A percentile compares a stretch with the other conserved stretches of the same genome.
Conservation (phyloP, 2,888 invertebrate genomes). For the Ormia ochracea region DNA sequence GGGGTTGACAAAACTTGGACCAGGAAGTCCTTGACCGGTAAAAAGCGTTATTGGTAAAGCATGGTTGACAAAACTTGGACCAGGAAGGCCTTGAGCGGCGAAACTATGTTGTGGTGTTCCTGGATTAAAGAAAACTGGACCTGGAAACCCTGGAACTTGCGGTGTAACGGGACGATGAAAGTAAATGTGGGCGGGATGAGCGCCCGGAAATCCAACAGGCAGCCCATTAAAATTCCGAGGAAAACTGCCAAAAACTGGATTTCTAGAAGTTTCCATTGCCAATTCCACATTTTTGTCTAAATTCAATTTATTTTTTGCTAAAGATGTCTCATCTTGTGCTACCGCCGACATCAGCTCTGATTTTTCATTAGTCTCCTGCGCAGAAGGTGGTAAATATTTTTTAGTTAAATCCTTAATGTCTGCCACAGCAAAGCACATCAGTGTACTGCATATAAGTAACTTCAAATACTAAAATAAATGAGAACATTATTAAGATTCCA, state of each 20-base stretch:
- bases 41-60: neutral
- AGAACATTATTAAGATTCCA: neutral
- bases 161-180: too few relatives aligned
- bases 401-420: constrained; percentile 73
- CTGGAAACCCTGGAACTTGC: too few relatives aligned
- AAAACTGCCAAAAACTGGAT: constrained; percentile 69
- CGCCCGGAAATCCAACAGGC: constrained; percentile 56
- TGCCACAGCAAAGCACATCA: constrained; percentile 70
- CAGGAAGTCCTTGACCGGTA: neutral
- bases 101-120: too few relatives aligned
- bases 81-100: neutral
- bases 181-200: too few relatives aligned
- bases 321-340: neutral
- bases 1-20: neutral
- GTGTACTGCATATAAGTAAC: constrained; percentile 64
- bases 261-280: constrained; percentile 65
- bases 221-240: constrained; percentile 58
- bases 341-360: neutral
- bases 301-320: constrained; percentile 8
- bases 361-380: constrained; percentile 42
- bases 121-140: too few relatives aligned
- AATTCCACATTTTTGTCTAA: neutral
- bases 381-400: constrained; percentile 68
- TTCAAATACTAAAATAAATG: constrained; percentile 18
- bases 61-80: neutral